Percentiles rank a stretch among this genome's conserved stretches.
Evolutionary conservation across 2,113 vertebrate genomes (phyloP).

Genomic region (Cinclus cinclus): DNA sequence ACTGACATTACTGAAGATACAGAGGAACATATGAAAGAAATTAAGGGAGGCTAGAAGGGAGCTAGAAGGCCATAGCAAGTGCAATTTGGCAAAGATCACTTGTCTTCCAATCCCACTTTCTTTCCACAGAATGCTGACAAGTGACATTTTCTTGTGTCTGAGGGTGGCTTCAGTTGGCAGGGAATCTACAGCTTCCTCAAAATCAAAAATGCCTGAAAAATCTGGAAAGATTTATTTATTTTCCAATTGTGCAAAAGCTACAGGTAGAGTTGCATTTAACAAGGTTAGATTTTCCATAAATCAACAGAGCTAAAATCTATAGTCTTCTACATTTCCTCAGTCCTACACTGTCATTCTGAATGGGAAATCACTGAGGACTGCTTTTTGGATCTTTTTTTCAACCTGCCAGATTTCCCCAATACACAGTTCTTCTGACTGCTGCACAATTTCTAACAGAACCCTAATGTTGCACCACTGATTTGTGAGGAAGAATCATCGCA

Average conservation of each 20-base stretch:
- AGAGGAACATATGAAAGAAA: not conserved
- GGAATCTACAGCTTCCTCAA: not conserved
- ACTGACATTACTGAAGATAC: not conserved
- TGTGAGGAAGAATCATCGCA: not conserved
- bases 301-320: conserved; percentile 30
- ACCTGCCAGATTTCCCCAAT: not conserved
- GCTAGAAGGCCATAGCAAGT: not conserved
- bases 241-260: conserved; percentile 3
- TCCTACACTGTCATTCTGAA: not conserved
- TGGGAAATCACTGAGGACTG: not conserved
- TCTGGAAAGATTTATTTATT: not conserved
- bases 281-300: conserved; percentile 44
- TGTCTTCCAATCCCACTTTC: not conserved
- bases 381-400: not conserved
- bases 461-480: not conserved
- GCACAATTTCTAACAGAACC: not conserved
- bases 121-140: not conserved
- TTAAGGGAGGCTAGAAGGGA: not conserved
- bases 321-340: not conserved
- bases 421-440: not conserved
- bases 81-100: not conserved
- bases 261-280: not conserved
- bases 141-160: not conserved
- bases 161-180: not conserved
- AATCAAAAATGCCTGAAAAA: not conserved